Percentiles rank a stretch among this genome's conserved stretches.
Conservation (phyloP, 2,888 invertebrate species). For the Pseudanteris insignis region DNA sequence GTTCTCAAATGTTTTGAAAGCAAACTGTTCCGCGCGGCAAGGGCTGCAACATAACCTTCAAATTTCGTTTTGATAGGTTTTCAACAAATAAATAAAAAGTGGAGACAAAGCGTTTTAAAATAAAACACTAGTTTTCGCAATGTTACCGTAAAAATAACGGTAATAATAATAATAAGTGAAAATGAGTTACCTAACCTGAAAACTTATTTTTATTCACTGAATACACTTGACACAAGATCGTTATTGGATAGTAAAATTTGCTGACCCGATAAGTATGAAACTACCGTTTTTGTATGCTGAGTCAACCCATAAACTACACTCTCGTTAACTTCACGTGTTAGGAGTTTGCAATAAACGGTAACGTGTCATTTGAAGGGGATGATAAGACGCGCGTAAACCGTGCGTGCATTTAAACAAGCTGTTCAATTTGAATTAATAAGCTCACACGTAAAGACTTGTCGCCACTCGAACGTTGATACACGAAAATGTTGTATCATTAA, state of each 20-base stretch:
- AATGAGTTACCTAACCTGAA: no score
- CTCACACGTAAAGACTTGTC: conserved; percentile 38
- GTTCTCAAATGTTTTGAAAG: no score
- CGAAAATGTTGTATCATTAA: conserved; percentile 28
- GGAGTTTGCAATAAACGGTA: conserved; percentile 39
- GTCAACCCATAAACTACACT: conserved; percentile 36
- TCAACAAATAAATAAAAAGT: no score
- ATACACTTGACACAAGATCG: no score
- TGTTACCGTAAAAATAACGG: no score
- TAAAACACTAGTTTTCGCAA: no score
- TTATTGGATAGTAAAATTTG: conserved; percentile 26
- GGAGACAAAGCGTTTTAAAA: no score
- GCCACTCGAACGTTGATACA: conserved; percentile 14
- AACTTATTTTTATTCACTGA: no score
- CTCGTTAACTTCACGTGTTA: conserved; percentile 32
- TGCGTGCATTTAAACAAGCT: conserved; percentile 34
- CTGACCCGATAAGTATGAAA: conserved; percentile 37
- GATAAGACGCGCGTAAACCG: conserved; percentile 34
- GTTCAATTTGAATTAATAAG: conserved; percentile 43
- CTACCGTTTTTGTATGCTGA: conserved; percentile 31
- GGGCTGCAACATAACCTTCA: no score
- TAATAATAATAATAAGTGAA: no score
- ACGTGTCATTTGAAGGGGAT: conserved; percentile 43
- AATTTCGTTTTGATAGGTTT: no score
- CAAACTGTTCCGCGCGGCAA: no score